Evolutionary conservation across 2,797 vertebrate species (phyloP).

Genomic region (Pipistrellus kuhlii): DNA sequence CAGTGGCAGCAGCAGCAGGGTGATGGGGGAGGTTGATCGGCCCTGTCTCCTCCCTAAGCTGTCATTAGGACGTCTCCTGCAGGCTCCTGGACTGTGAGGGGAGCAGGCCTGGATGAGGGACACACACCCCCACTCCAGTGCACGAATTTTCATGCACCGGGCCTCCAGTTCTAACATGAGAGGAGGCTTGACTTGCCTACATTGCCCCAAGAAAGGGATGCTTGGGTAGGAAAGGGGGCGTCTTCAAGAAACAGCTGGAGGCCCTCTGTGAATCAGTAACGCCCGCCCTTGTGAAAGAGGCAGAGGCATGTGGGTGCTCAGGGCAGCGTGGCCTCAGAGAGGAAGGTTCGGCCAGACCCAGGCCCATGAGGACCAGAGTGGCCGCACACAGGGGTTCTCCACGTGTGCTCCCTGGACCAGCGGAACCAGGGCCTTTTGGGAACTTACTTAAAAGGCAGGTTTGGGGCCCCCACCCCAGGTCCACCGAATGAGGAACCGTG

Average conservation of each 20-base stretch:
- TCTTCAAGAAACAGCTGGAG: background rate
- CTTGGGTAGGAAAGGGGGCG: background rate
- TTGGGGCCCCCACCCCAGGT: too few species aligned
- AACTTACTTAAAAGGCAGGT: background rate
- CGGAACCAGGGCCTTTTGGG: background rate
- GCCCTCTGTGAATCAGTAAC: background rate
- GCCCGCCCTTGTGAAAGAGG: fast-evolving
- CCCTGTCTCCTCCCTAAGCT: too few species aligned
- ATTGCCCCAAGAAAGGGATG: background rate
- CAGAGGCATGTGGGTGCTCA: too few species aligned
- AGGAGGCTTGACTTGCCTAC: background rate
- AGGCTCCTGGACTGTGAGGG: too few species aligned
- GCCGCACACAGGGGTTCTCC: fast-evolving
- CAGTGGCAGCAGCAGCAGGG: too few species aligned
- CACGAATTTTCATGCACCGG: too few species aligned
- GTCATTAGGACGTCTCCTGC: too few species aligned
- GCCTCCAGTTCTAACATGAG: background rate
- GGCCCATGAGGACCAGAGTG: fast-evolving
- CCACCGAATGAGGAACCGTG: background rate
- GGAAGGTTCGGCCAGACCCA: too few species aligned
- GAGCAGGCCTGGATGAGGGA: too few species aligned
- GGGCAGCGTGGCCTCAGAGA: background rate
- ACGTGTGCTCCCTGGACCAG: fast-evolving
- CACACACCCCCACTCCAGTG: too few species aligned
- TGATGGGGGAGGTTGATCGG: too few species aligned